phyloP scores from a whole-genome alignment of 2,113 vertebrate genomes.

The Dipodomys stephensi region DNA sequence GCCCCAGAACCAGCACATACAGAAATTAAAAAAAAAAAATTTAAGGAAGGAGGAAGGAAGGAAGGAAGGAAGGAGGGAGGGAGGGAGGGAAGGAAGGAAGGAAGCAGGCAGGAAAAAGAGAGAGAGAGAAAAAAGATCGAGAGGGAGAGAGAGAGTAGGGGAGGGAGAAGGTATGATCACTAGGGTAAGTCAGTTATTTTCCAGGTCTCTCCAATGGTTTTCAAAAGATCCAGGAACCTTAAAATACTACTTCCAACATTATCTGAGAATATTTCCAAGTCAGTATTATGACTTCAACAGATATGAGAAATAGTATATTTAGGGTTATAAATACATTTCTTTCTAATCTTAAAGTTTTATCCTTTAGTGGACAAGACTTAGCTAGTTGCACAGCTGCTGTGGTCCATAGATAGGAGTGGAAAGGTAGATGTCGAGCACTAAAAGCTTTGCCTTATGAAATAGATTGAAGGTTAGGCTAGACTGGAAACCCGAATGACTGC shows the following conservation, averaged over 20 bases:
- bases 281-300: neutral
- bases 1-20: too few species aligned
- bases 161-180: neutral
- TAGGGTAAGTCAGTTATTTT: neutral
- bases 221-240: neutral
- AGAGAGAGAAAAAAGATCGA: too few species aligned
- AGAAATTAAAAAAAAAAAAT: too few species aligned
- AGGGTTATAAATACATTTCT: too few species aligned
- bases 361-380: neutral
- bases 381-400: too few species aligned
- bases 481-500: neutral
- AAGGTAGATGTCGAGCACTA: too few species aligned
- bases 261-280: slow-evolving; percentile 19
- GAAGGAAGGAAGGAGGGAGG: too few species aligned
- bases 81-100: too few species aligned
- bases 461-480: neutral
- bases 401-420: fast-evolving
- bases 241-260: neutral
- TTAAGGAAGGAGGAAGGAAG: too few species aligned
- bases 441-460: neutral
- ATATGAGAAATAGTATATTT: neutral
- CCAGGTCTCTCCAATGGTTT: neutral
- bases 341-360: neutral
- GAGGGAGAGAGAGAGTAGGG: too few species aligned
- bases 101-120: too few species aligned